These are phyloP conservation scores for Cryptotis parvus DNA, from an alignment of 2,113 vertebrate genomes.

Conservation along the genomic window DNA sequence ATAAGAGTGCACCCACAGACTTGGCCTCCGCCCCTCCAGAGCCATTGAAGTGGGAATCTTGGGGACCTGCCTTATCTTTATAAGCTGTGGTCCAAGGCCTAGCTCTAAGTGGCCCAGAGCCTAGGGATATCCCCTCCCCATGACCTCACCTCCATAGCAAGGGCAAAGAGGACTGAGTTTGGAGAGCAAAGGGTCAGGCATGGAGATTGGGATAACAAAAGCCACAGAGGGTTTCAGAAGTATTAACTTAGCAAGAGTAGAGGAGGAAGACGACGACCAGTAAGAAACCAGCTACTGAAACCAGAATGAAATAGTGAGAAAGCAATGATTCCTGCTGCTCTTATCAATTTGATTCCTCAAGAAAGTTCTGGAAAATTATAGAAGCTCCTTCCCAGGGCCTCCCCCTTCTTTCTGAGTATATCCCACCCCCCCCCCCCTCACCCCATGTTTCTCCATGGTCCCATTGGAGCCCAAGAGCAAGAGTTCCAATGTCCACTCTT, in stretches of 20 bases:
- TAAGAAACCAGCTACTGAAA: not conserved
- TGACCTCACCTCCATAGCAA: too few species aligned
- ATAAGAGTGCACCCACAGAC: not conserved
- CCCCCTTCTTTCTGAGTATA: not conserved
- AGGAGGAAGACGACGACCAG: not conserved
- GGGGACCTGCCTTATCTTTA: conserved; percentile 7
- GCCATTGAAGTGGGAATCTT: not conserved
- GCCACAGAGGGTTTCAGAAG: not conserved
- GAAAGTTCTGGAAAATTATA: not conserved
- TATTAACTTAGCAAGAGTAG: not conserved
- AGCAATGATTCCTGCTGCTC: too few species aligned
- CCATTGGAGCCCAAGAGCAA: not conserved
- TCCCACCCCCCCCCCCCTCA: too few species aligned
- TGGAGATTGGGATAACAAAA: not conserved
- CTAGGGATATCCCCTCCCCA: too few species aligned
- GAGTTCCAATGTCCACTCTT: not conserved
- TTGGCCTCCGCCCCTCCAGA: not conserved
- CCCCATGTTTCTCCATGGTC: not conserved
- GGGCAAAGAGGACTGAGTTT: too few species aligned
- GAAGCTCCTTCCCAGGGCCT: not conserved
- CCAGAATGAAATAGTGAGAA: not conserved
- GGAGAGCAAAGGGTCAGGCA: too few species aligned
- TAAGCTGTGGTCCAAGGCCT: not conserved
- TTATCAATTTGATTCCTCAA: not conserved
- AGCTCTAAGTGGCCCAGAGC: too few species aligned